Conservation (phyloP, 2,113 vertebrate genomes). For the Mobula hypostoma region DNA sequence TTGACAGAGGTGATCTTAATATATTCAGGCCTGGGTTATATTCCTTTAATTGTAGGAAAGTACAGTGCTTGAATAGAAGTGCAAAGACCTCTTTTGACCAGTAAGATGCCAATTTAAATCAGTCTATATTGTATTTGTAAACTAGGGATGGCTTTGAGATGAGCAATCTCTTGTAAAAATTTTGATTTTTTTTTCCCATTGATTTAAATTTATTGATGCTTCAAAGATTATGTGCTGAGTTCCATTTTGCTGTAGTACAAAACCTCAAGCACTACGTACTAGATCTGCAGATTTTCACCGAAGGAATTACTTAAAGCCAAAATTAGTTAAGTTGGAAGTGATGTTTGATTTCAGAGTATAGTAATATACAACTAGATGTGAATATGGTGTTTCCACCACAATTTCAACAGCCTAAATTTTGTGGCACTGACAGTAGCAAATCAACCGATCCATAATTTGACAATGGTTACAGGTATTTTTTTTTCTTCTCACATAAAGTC, state of each 20-base stretch:
- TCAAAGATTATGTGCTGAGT: not conserved
- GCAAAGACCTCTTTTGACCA: not conserved
- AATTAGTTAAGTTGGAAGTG: not conserved
- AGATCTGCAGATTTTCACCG: not conserved
- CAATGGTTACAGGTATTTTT: no score
- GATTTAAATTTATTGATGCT: not conserved
- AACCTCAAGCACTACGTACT: not conserved
- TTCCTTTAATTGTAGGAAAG: not conserved
- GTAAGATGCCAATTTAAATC: not conserved
- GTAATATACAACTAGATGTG: not conserved
- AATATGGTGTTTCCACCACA: not conserved
- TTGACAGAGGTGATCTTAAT: conserved; percentile 30
- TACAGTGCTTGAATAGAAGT: not conserved
- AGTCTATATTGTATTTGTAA: not conserved
- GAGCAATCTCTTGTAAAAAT: not conserved
- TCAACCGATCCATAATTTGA: no score
- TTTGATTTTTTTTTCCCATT: not conserved
- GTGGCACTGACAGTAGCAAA: not conserved
- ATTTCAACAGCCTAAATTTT: not conserved
- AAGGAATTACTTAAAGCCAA: not conserved
- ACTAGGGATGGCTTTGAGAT: not conserved
- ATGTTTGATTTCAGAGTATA: not conserved
- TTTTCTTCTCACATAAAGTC: no score
- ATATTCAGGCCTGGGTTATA: not conserved
- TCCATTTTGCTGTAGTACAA: not conserved